A percentile compares a stretch with the other conserved stretches of the same genome.
phyloP scores from a whole-genome alignment of 2,113 vertebrate species.

The Cyprinus carpio region DNA sequence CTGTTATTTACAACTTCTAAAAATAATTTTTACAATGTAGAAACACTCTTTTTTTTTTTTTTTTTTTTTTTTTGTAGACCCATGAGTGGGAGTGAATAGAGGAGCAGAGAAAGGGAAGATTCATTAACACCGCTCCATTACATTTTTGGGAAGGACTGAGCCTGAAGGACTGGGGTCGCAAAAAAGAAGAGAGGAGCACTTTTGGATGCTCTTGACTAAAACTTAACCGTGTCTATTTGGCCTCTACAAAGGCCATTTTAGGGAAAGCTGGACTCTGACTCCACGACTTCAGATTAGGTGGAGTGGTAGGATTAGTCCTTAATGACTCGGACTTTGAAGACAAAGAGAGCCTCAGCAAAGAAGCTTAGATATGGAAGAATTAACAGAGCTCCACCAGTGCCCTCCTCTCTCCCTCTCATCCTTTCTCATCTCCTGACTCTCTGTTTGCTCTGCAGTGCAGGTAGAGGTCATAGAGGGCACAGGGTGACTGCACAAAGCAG shows the following conservation, averaged over 20 bases:
- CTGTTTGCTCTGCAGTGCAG: constrained; percentile 40
- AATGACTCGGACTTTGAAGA: constrained; percentile 94
- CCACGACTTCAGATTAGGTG: constrained; percentile 92
- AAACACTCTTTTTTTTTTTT: too few species aligned
- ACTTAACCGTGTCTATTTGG: constrained; percentile 83
- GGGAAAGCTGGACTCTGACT: constrained; percentile 75
- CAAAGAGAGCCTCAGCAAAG: constrained; percentile 82
- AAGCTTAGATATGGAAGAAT: constrained; percentile 99
- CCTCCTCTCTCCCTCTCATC: constrained; percentile 62
- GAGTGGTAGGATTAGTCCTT: constrained; percentile 99
- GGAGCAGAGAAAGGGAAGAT: constrained; percentile 75
- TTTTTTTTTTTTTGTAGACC: background rate
- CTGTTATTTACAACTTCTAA: too few species aligned
- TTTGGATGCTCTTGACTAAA: constrained; percentile 72
- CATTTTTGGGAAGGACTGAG: constrained; percentile 59
- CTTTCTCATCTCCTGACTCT: constrained; percentile 39
- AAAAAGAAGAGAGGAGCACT: constrained; percentile 63
- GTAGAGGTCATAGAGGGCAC: constrained; percentile 52
- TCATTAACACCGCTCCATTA: constrained; percentile 90
- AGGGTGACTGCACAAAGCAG: constrained; percentile 39
- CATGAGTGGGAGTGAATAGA: background rate
- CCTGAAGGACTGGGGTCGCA: background rate
- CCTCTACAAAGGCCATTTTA: constrained; percentile 86
- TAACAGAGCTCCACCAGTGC: constrained; percentile 92
- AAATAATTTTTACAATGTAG: too few species aligned